phyloP scores from a whole-genome alignment of 2,888 invertebrate genomes.

The Nymphalis urticae region DNA sequence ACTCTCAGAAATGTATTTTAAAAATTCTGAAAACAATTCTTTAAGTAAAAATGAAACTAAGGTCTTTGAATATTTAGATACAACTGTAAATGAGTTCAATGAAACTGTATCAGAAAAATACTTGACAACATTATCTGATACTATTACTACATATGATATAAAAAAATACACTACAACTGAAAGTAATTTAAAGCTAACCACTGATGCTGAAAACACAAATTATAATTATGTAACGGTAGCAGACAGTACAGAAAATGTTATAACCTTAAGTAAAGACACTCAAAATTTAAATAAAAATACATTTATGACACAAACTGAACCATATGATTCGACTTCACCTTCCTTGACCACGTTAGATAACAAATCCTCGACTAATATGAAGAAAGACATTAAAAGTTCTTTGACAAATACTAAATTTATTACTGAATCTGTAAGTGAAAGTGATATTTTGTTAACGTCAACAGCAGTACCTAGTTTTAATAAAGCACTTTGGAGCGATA shows the following conservation, averaged over 20 bases:
- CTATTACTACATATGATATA: not conserved
- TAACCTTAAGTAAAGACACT: not conserved
- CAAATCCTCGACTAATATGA: not conserved
- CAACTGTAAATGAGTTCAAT: not conserved
- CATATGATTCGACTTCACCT: not conserved
- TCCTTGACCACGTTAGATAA: not conserved
- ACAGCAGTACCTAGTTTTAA: not conserved
- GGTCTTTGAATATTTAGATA: not conserved
- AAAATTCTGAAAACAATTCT: not conserved
- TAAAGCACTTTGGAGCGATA: not conserved
- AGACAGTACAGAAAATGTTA: not conserved
- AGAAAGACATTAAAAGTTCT: not conserved
- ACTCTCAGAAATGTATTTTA: not conserved
- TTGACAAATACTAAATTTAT: not conserved
- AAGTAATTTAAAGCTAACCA: not conserved
- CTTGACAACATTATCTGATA: not conserved
- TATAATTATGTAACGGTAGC: not conserved
- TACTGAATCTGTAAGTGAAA: slow-evolving; percentile 6
- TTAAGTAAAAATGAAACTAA: not conserved
- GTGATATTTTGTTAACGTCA: not conserved
- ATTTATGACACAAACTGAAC: not conserved
- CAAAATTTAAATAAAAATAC: not conserved
- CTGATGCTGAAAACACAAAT: not conserved
- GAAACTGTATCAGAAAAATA: slow-evolving; percentile 2
- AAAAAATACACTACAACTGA: not conserved